phyloP scores from a whole-genome alignment of 2,888 invertebrate genomes.

The Coelopa pilipes region DNA sequence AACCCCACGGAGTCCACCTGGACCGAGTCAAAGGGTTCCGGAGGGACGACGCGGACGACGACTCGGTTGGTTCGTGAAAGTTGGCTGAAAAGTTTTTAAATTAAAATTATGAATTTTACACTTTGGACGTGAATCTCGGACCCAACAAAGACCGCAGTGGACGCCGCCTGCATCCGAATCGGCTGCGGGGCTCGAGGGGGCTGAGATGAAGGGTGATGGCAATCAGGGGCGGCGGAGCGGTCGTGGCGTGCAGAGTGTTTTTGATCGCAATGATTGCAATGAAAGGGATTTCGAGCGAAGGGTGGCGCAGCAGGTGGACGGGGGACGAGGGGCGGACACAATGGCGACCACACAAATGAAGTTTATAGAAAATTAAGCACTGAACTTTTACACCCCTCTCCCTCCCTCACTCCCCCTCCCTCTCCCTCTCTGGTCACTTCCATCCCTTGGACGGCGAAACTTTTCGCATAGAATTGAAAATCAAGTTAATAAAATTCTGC shows the following conservation, averaged over 20 bases:
- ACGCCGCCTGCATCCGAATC: neutral
- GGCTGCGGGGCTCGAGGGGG: neutral
- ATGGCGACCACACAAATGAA: conserved; percentile 14
- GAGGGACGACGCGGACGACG: no score
- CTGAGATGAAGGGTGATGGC: no score
- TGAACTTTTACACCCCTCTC: conserved; percentile 9
- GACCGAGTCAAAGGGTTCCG: neutral
- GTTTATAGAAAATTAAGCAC: conserved; percentile 31
- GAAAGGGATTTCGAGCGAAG: neutral
- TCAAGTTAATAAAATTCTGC: conserved; percentile 31
- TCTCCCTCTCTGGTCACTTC: no score
- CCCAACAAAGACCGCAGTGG: neutral
- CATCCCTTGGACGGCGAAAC: neutral
- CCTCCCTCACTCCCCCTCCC: no score
- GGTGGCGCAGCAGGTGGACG: neutral
- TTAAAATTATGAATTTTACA: conserved; percentile 52
- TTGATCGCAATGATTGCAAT: conserved; percentile 11
- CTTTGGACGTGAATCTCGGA: conserved; percentile 39
- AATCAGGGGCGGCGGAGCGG: no score
- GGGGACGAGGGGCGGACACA: no score
- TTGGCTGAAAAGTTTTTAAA: conserved; percentile 47
- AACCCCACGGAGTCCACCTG: conserved; percentile 10
- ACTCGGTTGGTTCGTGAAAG: neutral
- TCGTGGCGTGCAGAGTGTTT: no score
- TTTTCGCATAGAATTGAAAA: conserved; percentile 35